Conservation (phyloP, 2,113 vertebrate genomes). For the Nettapus auritus region DNA sequence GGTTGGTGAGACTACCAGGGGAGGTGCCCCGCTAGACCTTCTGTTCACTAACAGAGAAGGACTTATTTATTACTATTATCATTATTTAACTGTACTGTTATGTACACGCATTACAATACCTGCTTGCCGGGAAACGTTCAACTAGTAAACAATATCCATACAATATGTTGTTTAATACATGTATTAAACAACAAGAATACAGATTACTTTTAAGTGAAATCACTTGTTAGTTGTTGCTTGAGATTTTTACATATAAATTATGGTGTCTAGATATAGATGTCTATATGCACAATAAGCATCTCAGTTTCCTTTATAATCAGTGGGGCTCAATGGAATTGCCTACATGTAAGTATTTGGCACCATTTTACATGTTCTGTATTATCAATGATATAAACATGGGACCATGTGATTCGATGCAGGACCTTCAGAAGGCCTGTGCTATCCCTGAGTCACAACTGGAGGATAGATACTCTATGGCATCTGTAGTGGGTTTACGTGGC, state of each 20-base stretch:
- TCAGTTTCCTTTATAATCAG: not conserved
- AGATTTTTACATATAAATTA: not conserved
- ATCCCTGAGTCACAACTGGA: not conserved
- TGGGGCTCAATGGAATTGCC: not conserved
- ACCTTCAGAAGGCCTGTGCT: not conserved
- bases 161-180: not conserved
- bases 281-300: not conserved
- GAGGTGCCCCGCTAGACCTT: too few relatives aligned
- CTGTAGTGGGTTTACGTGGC: too few relatives aligned
- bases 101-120: not conserved
- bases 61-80: not conserved
- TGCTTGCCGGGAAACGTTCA: not conserved
- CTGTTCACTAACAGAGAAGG: too few relatives aligned
- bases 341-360: accelerated
- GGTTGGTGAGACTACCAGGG: too few relatives aligned
- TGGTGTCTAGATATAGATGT: not conserved
- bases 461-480: not conserved
- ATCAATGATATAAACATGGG: not conserved
- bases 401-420: too few relatives aligned
- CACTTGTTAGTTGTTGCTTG: not conserved
- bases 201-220: not conserved
- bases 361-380: not conserved
- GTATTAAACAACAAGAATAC: not conserved
- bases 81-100: not conserved
- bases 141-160: not conserved